A percentile compares a stretch with the other conserved stretches of the same genome.
These are phyloP conservation scores for Steinernema khuongi DNA, from an alignment of 1,140 invertebrate species.

Conservation along the genomic window DNA sequence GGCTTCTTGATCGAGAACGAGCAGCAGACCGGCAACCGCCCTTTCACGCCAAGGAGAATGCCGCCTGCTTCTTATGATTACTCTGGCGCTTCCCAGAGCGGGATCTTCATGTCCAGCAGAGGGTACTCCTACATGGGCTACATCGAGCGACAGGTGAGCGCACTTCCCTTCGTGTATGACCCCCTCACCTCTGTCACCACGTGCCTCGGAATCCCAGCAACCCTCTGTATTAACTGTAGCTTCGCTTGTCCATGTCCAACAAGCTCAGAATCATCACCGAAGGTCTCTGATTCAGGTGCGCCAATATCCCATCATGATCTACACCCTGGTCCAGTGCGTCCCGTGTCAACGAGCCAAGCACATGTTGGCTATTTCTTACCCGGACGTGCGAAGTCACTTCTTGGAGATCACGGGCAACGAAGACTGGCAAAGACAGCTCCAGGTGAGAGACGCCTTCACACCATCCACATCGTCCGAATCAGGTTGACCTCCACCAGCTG, in stretches of 20 bases:
- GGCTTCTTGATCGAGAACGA: neutral
- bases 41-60: neutral
- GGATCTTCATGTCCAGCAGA: neutral
- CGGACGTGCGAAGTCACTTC: conserved; percentile 29
- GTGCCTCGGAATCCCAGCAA: too few species aligned
- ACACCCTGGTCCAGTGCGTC: conserved; percentile 36
- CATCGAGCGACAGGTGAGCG: conserved; percentile 29
- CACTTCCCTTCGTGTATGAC: too few species aligned
- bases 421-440: conserved; percentile 32
- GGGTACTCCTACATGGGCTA: conserved; percentile 18
- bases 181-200: too few species aligned
- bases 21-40: neutral
- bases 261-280: neutral
- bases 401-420: conserved; percentile 44
- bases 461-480: conserved; percentile 57
- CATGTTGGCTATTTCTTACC: conserved; percentile 29
- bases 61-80: neutral
- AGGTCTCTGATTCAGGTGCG: neutral
- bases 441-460: conserved; percentile 54
- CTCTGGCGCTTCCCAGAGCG: neutral
- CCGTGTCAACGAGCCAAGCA: conserved; percentile 37
- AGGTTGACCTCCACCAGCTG: conserved; percentile 57
- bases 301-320: conserved; percentile 36
- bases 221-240: too few species aligned
- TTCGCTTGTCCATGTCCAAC: too few species aligned